Evolutionary conservation across 2,797 vertebrate genomes (phyloP).

Genomic region (Pyrocephalus nanus): DNA sequence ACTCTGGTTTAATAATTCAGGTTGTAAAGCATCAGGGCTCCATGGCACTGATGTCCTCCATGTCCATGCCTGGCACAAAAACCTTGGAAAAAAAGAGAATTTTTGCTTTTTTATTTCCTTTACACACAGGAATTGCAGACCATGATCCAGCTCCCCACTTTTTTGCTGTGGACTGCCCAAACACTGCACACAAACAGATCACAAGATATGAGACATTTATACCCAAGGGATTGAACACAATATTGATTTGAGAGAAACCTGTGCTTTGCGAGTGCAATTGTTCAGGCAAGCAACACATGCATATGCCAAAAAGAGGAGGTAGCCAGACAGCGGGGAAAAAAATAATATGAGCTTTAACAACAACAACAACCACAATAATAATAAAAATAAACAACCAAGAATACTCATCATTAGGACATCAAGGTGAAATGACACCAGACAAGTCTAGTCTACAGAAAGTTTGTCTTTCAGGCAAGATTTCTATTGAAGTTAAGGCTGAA

Average conservation of each 20-base stretch:
- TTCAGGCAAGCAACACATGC: background rate
- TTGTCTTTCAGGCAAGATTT: background rate
- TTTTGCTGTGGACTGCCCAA: background rate
- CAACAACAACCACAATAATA: background rate
- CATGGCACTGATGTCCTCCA: background rate
- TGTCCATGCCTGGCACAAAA: fast-evolving
- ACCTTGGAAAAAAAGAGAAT: background rate
- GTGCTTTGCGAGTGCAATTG: background rate
- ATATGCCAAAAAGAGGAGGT: background rate
- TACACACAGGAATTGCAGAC: background rate
- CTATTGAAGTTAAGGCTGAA: background rate
- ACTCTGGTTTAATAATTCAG: background rate
- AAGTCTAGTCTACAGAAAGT: background rate
- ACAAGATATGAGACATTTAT: background rate
- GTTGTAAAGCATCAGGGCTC: background rate
- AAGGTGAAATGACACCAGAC: background rate
- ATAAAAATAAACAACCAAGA: background rate
- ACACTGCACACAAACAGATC: background rate
- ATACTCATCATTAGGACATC: background rate
- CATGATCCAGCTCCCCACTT: background rate
- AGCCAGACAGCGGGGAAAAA: background rate
- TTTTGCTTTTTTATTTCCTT: background rate
- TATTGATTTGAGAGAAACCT: background rate
- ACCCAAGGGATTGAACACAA: background rate
- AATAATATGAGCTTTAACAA: background rate